phyloP scores from a whole-genome alignment of 2,113 vertebrate species.

The Myodes glareolus region DNA sequence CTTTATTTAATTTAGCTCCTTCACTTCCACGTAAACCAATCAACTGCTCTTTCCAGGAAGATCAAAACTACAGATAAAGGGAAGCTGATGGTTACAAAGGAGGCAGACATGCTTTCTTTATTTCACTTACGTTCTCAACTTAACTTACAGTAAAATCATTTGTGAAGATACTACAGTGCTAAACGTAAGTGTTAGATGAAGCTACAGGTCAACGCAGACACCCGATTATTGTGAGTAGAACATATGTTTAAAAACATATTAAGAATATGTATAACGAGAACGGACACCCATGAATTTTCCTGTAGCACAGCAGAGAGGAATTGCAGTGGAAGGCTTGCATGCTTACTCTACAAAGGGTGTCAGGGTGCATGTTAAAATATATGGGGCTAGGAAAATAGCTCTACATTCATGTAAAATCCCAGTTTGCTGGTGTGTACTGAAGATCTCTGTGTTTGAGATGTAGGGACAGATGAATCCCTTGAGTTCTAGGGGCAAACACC shows the following conservation, averaged over 20 bases:
- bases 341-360: background rate
- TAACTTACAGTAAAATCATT: background rate
- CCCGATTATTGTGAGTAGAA: background rate
- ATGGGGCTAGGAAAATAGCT: background rate
- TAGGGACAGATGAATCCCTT: background rate
- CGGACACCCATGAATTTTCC: background rate
- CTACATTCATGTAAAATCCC: background rate
- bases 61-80: background rate
- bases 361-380: background rate
- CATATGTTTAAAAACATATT: background rate
- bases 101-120: background rate
- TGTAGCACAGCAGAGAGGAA: background rate
- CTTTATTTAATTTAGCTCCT: slow-evolving; percentile 51
- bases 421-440: background rate
- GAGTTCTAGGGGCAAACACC: background rate
- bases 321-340: background rate
- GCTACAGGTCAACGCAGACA: background rate
- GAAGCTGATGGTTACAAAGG: background rate
- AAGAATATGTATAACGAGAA: background rate
- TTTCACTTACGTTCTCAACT: background rate
- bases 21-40: slow-evolving; percentile 37
- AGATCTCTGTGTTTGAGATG: too few species aligned
- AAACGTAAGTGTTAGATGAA: background rate
- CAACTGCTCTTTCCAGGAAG: slow-evolving; percentile 24
- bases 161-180: background rate